These are phyloP conservation scores for Mythimna ferrago DNA, from an alignment of 2,888 invertebrate genomes.

Conservation along the genomic window DNA sequence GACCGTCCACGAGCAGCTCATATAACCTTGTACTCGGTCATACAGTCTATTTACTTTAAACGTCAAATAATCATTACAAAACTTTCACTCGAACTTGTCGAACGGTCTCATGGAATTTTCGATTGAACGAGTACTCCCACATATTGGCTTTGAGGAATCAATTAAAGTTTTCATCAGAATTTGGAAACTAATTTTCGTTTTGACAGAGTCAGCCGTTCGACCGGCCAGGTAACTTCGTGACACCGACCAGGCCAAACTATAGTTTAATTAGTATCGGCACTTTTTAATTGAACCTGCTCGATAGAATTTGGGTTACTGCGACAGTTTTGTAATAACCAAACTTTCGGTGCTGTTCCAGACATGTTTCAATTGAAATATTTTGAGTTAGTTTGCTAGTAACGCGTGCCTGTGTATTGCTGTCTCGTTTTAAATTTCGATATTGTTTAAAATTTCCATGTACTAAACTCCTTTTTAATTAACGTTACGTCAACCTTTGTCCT, in stretches of 20 bases:
- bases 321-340: slow-evolving; percentile 57
- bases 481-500: background rate
- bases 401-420: background rate
- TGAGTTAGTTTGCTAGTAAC: slow-evolving; percentile 2
- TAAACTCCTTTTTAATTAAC: background rate
- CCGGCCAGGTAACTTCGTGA: slow-evolving; percentile 80
- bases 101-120: slow-evolving; percentile 72
- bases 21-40: slow-evolving; percentile 6
- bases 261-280: slow-evolving; percentile 77
- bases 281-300: slow-evolving; percentile 75
- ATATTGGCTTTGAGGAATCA: slow-evolving; percentile 87
- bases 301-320: slow-evolving; percentile 52
- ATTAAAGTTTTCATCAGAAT: slow-evolving; percentile 89
- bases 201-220: slow-evolving; percentile 85
- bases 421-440: background rate
- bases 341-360: slow-evolving; percentile 41
- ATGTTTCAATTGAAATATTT: slow-evolving; percentile 37
- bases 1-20: too few relatives aligned
- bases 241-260: slow-evolving; percentile 74
- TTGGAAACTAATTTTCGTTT: slow-evolving; percentile 88
- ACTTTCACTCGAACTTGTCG: slow-evolving; percentile 66
- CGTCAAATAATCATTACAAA: slow-evolving; percentile 72
- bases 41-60: slow-evolving; percentile 41
- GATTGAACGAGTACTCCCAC: slow-evolving; percentile 80
- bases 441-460: background rate